Base-by-base conservation (phyloP, 2,113 vertebrate species). In the Lethenteron camtschaticum region DNA sequence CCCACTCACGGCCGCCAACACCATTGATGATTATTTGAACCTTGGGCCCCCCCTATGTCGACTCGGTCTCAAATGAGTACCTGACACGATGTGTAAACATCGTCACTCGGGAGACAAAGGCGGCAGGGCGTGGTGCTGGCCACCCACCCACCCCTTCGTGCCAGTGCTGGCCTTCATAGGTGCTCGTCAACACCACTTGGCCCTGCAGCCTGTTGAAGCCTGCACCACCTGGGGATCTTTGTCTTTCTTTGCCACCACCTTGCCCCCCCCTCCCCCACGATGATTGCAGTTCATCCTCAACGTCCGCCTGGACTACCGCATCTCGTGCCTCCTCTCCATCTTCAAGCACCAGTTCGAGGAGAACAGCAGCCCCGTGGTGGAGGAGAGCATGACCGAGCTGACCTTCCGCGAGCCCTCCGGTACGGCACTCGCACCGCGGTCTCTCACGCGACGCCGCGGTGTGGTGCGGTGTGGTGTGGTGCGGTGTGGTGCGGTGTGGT, bases 401-500 rank as follows among this genome's bases (percentile, higher is more conserved):
- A 99, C 96, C 72, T 99, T 96, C 80, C 96, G 96, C 76, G 94
- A 92, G 72, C 96, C 96, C 84, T 99, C 96, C 82, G 95, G 89
- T 82, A 96, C 96, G 74, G 94, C 84, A 57, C 91, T 96, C 79
- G 83, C 96, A 56, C 83, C 96, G 59, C 83, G 92, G 66, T 77
- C 96, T 76, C 96, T 92, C 58, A 18, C 16, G 16, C 16, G 16
- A 18, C 16, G 16, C 16, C 16, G 16, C 16, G 16, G 16, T 89
- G 79, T 99, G 77, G 94, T 96, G 81, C 96, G 94, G 24, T 24
- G 24, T 3, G 24, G 4, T 24, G 24, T 24, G 24, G 24, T 24
- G 24, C 24, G 24, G 24, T 24, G 24, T 24, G 24, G 24, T 4
- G 24, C 24, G 24, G 24, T 24, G 24, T 24, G 24, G 24, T 24